These are phyloP conservation scores for Macrochelys suwanniensis DNA, from an alignment of 2,797 vertebrate genomes.

Conservation along the genomic window DNA sequence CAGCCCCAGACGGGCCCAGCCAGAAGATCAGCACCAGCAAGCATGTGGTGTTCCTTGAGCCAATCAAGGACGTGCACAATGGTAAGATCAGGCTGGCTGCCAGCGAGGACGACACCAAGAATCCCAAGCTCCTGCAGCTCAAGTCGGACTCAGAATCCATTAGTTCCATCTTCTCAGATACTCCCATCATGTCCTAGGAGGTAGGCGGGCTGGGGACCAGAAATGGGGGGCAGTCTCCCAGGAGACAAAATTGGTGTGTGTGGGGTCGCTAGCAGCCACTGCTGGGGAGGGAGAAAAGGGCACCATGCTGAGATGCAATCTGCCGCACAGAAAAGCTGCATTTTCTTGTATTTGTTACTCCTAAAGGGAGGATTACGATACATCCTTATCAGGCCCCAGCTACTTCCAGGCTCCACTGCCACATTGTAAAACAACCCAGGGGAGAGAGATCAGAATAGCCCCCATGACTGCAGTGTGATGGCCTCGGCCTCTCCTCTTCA, in stretches of 20 bases:
- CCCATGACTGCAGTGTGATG: not conserved
- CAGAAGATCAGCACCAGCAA: conserved; percentile 92
- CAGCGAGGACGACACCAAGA: conserved; percentile 68
- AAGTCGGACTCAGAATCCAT: conserved; percentile 86
- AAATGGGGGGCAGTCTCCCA: fast-evolving
- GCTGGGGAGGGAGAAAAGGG: not conserved
- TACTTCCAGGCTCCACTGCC: not conserved
- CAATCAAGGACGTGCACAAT: conserved; percentile 88
- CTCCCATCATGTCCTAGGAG: conserved; percentile 78
- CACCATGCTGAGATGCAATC: not conserved
- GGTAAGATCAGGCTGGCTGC: conserved; percentile 86
- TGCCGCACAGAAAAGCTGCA: not conserved
- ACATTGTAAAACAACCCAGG: not conserved
- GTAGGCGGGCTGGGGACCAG: not conserved
- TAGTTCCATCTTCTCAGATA: conserved; percentile 89
- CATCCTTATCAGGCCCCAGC: not conserved
- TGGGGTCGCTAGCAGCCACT: not conserved
- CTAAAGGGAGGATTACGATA: not conserved
- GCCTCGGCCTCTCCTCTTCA: not conserved
- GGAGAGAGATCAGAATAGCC: not conserved
- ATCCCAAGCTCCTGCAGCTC: conserved; percentile 79
- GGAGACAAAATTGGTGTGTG: not conserved
- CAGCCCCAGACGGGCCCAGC: conserved; percentile 85
- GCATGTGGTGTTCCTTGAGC: conserved; percentile 96
- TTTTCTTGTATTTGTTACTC: fast-evolving